Conservation (phyloP, 53 echinoderm and acorn worm genomes). For the Patiria pectinifera region DNA sequence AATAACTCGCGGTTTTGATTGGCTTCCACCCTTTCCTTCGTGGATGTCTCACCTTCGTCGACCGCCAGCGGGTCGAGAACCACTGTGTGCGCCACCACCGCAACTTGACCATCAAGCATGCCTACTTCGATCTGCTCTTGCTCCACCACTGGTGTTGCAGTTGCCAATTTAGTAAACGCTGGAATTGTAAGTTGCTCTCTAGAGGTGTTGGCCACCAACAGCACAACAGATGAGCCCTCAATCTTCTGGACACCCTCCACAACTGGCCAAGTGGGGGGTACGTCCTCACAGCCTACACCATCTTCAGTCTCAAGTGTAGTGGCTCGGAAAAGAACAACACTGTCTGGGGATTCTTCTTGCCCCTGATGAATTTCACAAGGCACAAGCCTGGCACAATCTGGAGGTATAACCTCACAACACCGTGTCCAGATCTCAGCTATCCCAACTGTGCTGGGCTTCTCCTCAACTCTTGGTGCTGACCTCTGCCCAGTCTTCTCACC, state of each 20-base stretch:
- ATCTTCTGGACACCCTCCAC: neutral
- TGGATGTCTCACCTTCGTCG: neutral
- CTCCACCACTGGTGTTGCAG: neutral
- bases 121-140: neutral
- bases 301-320: neutral
- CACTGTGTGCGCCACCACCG: neutral
- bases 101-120: neutral
- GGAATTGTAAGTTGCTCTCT: neutral
- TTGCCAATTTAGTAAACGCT: constrained; percentile 15
- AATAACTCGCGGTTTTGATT: neutral
- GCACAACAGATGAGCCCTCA: neutral
- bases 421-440: neutral
- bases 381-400: neutral
- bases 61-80: neutral
- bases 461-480: neutral
- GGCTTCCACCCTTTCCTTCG: too few species aligned
- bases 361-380: neutral
- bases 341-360: neutral
- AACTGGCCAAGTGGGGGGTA: neutral
- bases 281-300: neutral
- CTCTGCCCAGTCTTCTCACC: neutral
- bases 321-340: neutral
- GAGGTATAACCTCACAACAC: neutral
- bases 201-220: constrained; percentile 4
- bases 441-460: neutral